phyloP scores from a whole-genome alignment of 2,113 vertebrate species.

The Trochalopteron elliotii region DNA sequence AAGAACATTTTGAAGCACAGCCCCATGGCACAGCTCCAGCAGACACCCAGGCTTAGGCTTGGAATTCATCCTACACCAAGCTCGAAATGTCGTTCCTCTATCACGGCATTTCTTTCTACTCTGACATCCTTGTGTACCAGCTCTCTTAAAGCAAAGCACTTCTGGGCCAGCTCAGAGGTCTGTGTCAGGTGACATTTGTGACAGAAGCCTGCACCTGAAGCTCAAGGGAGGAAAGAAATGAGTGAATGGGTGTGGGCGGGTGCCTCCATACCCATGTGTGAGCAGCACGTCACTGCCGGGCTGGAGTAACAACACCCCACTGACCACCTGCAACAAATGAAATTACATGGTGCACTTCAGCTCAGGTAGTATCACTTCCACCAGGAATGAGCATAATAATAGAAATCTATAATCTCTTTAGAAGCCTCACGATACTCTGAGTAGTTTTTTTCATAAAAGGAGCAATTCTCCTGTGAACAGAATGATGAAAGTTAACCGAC shows the following conservation, averaged over 20 bases:
- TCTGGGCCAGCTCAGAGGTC: background rate
- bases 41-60: background rate
- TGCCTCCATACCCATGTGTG: accelerated
- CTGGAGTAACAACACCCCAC: background rate
- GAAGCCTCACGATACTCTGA: background rate
- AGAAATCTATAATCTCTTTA: background rate
- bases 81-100: background rate
- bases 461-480: background rate
- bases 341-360: background rate
- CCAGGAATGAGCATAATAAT: background rate
- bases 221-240: background rate
- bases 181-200: background rate
- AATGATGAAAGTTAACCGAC: background rate
- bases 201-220: background rate
- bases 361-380: background rate
- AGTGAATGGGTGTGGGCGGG: background rate
- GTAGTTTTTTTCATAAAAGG: background rate
- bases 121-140: background rate
- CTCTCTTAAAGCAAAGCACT: background rate
- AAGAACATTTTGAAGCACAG: background rate
- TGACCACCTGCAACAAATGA: background rate
- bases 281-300: accelerated
- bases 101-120: background rate
- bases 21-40: accelerated
- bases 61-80: background rate